phyloP scores from a whole-genome alignment of 2,797 vertebrate species.

The Phalloptychus januarius region DNA sequence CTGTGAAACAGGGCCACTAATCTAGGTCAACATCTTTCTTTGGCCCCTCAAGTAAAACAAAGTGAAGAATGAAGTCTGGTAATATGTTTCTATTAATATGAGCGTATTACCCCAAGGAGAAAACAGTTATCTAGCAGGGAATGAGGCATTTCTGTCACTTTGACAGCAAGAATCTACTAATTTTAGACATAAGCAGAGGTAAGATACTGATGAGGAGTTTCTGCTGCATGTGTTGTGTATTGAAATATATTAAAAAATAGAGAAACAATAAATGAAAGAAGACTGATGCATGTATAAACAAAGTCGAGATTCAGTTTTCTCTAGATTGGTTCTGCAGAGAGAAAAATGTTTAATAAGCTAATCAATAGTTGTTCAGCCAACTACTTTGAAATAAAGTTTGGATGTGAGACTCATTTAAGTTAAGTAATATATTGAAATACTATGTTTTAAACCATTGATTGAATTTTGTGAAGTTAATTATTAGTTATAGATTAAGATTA shows the following conservation, averaged over 20 bases:
- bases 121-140: neutral
- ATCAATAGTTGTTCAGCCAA: no score
- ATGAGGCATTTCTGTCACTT: neutral
- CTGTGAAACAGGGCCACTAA: constrained; percentile 75
- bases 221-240: neutral
- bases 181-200: neutral
- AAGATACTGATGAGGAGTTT: neutral
- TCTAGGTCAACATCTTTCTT: constrained; percentile 73
- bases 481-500: neutral
- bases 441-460: neutral
- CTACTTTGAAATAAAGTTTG: no score
- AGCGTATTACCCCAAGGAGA: constrained; percentile 4
- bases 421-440: no score
- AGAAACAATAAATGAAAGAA: neutral
- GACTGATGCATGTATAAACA: neutral
- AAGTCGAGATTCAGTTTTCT: no score
- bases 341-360: no score
- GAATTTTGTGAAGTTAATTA: neutral
- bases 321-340: no score
- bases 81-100: constrained; percentile 37
- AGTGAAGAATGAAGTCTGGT: constrained; percentile 35
- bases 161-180: neutral
- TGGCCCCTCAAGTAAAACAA: constrained; percentile 33
- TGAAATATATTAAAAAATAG: neutral
- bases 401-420: no score